These are phyloP conservation scores for Petrophora chlorosata DNA, from an alignment of 2,888 invertebrate species.

Conservation along the genomic window DNA sequence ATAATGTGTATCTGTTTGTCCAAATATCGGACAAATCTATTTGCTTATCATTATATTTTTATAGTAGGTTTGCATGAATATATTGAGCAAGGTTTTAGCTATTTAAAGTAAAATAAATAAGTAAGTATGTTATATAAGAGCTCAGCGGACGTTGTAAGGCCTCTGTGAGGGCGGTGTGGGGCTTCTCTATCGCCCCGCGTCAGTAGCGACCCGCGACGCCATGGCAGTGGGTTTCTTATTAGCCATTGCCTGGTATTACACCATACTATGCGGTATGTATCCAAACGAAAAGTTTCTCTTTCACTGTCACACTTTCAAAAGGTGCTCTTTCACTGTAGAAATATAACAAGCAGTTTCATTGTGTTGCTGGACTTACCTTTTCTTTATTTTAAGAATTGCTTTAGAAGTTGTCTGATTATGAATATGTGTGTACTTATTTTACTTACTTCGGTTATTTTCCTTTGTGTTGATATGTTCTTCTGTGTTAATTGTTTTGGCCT, in stretches of 20 bases:
- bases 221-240: slow-evolving; percentile 71
- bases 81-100: not conserved
- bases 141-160: slow-evolving; percentile 63
- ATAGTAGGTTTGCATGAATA: not conserved
- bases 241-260: slow-evolving; percentile 74
- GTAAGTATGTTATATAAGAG: slow-evolving; percentile 49
- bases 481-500: no score
- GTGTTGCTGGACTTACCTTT: no score
- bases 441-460: no score
- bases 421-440: no score
- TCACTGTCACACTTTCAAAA: not conserved
- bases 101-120: slow-evolving; percentile 29
- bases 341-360: no score
- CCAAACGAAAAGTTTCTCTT: not conserved
- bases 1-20: no score
- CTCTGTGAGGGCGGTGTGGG: slow-evolving; percentile 51
- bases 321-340: not conserved
- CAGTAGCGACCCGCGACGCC: slow-evolving; percentile 52
- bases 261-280: slow-evolving; percentile 70
- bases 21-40: no score
- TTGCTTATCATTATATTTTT: no score
- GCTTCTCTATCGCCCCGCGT: slow-evolving; percentile 55
- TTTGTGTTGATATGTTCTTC: no score
- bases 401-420: no score
- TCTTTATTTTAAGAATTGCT: no score